Percentiles rank a stretch among this genome's conserved stretches.
These are phyloP conservation scores for Diplogasteroides magnus DNA, from an alignment of 1,140 invertebrate species.

Conservation along the genomic window DNA sequence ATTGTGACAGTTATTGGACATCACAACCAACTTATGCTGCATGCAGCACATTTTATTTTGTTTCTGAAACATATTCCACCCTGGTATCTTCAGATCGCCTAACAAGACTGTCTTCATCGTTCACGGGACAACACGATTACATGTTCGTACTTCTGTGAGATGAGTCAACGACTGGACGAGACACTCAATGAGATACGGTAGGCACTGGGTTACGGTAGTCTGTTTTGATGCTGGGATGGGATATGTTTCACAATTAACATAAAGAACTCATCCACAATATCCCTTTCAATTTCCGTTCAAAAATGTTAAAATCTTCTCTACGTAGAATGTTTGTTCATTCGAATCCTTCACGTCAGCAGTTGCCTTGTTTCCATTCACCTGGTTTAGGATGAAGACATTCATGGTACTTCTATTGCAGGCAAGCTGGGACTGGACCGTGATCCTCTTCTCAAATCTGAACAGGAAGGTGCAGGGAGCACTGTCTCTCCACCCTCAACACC, in stretches of 20 bases:
- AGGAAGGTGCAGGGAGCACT: conserved; percentile 45
- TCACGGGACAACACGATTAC: conserved; percentile 59
- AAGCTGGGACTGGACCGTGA: conserved; percentile 31
- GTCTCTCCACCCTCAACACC: conserved; percentile 18
- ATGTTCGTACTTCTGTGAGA: conserved; percentile 60
- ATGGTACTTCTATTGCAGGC: conserved; percentile 5
- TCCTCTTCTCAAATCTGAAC: conserved; percentile 24
- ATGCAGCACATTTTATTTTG: too few species aligned
- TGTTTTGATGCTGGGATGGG: too few species aligned
- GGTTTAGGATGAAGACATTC: too few species aligned
- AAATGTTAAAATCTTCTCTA: too few species aligned
- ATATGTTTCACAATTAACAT: too few species aligned
- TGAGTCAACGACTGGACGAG: conserved; percentile 60
- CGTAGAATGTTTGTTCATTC: too few species aligned
- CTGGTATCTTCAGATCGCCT: conserved; percentile 50
- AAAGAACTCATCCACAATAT: too few species aligned
- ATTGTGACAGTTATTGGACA: background rate
- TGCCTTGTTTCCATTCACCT: too few species aligned
- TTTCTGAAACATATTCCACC: background rate
- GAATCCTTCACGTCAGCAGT: conserved; percentile 65
- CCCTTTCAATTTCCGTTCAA: too few species aligned
- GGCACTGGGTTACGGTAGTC: too few species aligned
- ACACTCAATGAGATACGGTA: conserved; percentile 58
- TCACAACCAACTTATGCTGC: too few species aligned
- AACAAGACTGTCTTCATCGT: conserved; percentile 60